These are phyloP conservation scores for Drosophila nigricruria DNA, from an alignment of 2,888 invertebrate species.

Conservation along the genomic window DNA sequence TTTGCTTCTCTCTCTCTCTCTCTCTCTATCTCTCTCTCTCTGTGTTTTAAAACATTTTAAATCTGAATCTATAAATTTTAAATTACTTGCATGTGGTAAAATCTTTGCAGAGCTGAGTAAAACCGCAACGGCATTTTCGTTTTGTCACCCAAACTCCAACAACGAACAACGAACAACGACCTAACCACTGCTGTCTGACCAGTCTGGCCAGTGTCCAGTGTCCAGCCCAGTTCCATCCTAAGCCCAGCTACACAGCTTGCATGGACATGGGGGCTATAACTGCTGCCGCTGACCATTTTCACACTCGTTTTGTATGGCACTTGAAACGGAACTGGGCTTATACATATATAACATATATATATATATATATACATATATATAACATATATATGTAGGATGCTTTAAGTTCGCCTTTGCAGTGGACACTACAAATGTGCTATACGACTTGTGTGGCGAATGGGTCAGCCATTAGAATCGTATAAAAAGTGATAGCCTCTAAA, in stretches of 20 bases:
- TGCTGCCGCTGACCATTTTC: background rate
- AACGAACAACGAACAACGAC: constrained; percentile 9
- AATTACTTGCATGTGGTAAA: constrained; percentile 59
- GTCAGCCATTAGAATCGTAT: constrained; percentile 14
- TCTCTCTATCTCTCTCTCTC: background rate
- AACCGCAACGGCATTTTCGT: constrained; percentile 52
- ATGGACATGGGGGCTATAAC: constrained; percentile 6
- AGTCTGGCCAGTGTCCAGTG: constrained; percentile 19
- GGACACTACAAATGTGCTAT: constrained; percentile 23
- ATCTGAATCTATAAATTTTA: constrained; percentile 63
- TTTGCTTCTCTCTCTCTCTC: background rate
- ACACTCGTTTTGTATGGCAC: constrained; percentile 24
- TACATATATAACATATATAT: background rate
- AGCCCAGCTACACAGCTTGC: constrained; percentile 4
- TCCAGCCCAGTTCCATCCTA: background rate
- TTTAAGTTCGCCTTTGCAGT: constrained; percentile 28
- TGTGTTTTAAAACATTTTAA: constrained; percentile 45
- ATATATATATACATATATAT: constrained; percentile 12
- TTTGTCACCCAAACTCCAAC: constrained; percentile 48
- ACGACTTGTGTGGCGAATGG: constrained; percentile 28
- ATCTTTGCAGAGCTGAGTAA: constrained; percentile 45
- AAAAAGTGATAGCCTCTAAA: constrained; percentile 25
- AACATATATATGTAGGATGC: constrained; percentile 17
- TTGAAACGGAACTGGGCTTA: constrained; percentile 30
- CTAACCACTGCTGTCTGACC: constrained; percentile 47